Evolutionary conservation across 2,113 vertebrate genomes (phyloP), one percentile per base, ranked within the genome.

Genomic region (Catharus bicknelli): DNA sequence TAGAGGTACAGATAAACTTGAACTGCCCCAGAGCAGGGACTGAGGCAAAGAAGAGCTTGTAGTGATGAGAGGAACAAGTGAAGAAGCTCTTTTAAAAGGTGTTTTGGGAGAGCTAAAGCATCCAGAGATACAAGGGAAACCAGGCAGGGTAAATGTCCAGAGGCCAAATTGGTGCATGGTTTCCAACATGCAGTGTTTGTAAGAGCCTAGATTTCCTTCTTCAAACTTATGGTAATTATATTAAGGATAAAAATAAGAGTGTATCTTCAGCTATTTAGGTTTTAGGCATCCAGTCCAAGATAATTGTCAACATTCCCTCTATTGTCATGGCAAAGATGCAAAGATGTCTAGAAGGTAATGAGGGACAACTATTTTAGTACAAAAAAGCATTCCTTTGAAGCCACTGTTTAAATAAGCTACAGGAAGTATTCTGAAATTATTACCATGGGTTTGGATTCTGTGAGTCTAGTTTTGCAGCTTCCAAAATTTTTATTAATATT

Each of bases 81-180:
- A 55, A 82, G 9, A 27, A 32, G 2, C 3, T 45, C 26, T 80
- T 61, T 58, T 11, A 40, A 85, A 55, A 42, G 12, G 2, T 40
- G 4, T 69, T 95, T 85, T 50, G 10, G 7, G 25, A 80, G 16
- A 75, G 14, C 1, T 7, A 20, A n/a, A 61, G 7, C 40, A 36
- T 32, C 25, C 66, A 90, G 25, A 58, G 21, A 40, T 58, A 34
- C 18, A 25, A 6, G 58, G 22, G 58, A 86, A 89, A n/a, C 13
- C 32, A 50, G 50, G 53, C 6, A 45, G 38, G 12, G 13, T 40
- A 75, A 61, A 9, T 17, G 11, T 29, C 27, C 23, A 42, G 17
- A 75, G 11, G 11, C n/a, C 25, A 73, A 23, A 45, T 0, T 54
- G 23, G 11, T 5, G 3, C 5, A n/a, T 42, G 13, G 4, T 20